Conservation (phyloP, 2,888 invertebrate genomes). For the Idaea dimidiata region DNA sequence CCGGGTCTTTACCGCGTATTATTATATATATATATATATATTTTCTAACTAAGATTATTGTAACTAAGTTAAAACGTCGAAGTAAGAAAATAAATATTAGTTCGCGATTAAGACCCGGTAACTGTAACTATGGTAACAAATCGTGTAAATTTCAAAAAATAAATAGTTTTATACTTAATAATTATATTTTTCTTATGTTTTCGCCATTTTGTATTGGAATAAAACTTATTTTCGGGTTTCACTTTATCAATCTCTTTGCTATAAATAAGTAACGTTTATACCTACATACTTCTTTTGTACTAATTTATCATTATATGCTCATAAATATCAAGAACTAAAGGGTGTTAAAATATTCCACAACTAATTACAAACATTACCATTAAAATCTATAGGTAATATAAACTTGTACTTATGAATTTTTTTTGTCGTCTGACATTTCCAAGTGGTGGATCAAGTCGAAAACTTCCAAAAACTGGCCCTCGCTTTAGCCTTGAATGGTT, state of each 20-base stretch:
- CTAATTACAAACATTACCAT: not conserved
- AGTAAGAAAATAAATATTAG: too few species aligned
- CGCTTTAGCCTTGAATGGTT: conserved; percentile 79
- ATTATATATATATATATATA: not conserved
- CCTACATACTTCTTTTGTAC: not conserved
- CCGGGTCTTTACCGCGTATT: not conserved
- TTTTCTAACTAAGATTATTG: not conserved
- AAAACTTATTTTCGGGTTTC: too few species aligned
- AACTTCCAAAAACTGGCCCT: conserved; percentile 78
- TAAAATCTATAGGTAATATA: not conserved
- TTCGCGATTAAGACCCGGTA: too few species aligned
- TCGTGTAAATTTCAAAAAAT: too few species aligned
- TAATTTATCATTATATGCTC: not conserved
- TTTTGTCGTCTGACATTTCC: conserved; percentile 14
- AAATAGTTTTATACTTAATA: too few species aligned
- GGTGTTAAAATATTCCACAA: not conserved
- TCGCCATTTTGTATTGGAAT: too few species aligned
- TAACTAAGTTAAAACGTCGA: not conserved
- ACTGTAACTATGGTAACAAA: too few species aligned
- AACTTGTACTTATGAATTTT: not conserved
- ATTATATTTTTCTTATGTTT: too few species aligned
- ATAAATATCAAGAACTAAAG: not conserved
- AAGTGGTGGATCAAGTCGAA: conserved; percentile 65
- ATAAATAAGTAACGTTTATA: not conserved
- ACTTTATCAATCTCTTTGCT: not conserved